Conservation (phyloP, 2,797 vertebrate genomes). For the Spatula clypeata region DNA sequence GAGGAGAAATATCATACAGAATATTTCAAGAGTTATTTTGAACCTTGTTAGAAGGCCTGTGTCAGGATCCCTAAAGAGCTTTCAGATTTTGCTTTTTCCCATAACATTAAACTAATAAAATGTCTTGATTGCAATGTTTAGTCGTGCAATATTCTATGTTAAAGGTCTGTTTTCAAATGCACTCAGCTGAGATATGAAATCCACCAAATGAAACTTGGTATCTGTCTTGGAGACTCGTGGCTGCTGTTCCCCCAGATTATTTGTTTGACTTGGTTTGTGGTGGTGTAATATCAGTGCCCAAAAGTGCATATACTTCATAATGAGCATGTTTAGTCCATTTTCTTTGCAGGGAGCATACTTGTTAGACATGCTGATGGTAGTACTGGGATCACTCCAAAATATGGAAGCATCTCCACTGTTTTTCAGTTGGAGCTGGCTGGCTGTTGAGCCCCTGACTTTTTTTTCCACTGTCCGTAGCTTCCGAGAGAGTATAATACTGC, state of each 20-base stretch:
- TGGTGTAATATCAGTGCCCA: background rate
- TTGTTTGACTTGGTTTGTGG: rapidly evolving
- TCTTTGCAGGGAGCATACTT: background rate
- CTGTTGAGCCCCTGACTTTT: background rate
- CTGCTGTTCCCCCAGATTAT: background rate
- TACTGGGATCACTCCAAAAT: background rate
- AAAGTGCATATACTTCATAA: background rate
- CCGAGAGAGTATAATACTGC: background rate
- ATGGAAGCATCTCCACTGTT: background rate
- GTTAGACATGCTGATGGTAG: background rate
- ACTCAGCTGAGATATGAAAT: background rate
- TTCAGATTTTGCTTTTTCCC: background rate
- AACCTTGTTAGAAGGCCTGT: background rate
- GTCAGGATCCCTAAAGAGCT: background rate
- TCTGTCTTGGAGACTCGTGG: background rate
- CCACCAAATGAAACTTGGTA: background rate
- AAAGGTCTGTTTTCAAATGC: background rate
- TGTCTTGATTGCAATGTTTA: background rate
- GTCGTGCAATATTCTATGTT: background rate
- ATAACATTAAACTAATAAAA: background rate
- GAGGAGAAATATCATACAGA: background rate
- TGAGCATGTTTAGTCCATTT: background rate
- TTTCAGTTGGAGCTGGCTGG: background rate
- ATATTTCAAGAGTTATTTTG: background rate
- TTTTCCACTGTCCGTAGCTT: background rate